Percentiles rank a stretch among this genome's conserved stretches.
Conservation (phyloP, 2,888 invertebrate species). For the Noctuana brunneofusca region DNA sequence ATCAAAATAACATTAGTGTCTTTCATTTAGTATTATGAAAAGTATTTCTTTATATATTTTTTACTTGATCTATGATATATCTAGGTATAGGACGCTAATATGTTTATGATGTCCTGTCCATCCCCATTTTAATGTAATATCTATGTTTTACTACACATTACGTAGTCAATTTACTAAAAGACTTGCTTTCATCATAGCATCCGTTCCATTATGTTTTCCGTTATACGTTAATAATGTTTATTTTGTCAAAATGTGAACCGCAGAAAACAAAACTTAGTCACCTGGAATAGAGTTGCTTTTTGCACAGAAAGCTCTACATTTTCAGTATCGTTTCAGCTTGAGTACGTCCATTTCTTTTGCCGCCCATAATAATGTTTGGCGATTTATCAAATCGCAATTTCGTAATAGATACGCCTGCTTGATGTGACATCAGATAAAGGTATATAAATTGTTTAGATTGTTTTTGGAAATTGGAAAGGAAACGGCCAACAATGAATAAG, state of each 20-base stretch:
- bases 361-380: slow-evolving; percentile 79
- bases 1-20: no score
- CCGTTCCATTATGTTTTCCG: slow-evolving; percentile 66
- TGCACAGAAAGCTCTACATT: slow-evolving; percentile 39
- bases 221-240: slow-evolving; percentile 70
- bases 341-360: slow-evolving; percentile 78
- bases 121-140: slow-evolving; percentile 19
- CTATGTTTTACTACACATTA: slow-evolving; percentile 42
- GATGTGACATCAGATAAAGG: slow-evolving; percentile 70
- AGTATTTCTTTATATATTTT: no score
- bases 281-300: slow-evolving; percentile 50
- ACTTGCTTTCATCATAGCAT: slow-evolving; percentile 67
- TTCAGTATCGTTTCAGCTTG: slow-evolving; percentile 64
- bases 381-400: slow-evolving; percentile 82
- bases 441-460: slow-evolving; percentile 57
- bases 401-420: slow-evolving; percentile 79
- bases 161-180: slow-evolving; percentile 65
- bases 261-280: slow-evolving; percentile 48
- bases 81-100: no score
- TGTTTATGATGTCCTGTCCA: slow-evolving; percentile 24
- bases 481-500: background rate
- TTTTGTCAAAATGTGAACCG: slow-evolving; percentile 48
- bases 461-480: slow-evolving; percentile 35
- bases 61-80: no score
- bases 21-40: no score